Evolutionary conservation across 2,888 invertebrate species (phyloP), one percentile per base, ranked within the genome.

Genomic region (Mythimna albipuncta): DNA sequence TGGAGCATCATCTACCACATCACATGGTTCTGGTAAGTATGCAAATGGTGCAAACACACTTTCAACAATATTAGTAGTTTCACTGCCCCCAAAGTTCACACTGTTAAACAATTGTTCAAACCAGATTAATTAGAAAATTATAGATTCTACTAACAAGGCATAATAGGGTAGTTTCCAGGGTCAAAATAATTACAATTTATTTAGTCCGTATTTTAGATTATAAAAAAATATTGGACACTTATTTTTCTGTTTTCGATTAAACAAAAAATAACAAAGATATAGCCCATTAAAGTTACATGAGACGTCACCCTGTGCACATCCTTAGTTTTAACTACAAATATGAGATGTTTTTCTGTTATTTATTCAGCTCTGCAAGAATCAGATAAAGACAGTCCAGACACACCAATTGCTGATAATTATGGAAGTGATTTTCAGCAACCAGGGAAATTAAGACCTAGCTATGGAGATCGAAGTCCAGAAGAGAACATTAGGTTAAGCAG

Each of bases 1-100:
- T 79, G 94, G 94, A 57, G 94, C 95, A 63, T 94, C 95, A 41
- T 95, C 96, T 44, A 95, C 94, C n/a, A 94, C 95, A 58, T 95
- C 95, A 26, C 93, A 94, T 87, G 94, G 94, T 57, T 95, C 95
- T 82, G 92, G 96, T 96, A 74, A 82, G 87, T 83, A 55, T 7
- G 16, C 38, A 64, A 16, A 54, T 0, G 5, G 7, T 7, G 13
- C 19, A 59, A 61, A 71, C 26, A 21, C 6, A 13, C 11, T 47
- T 26, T 21, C n/a, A 71, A 44, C 2, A 19, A 35, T 71, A 21
- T 13, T 57, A 9, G 21, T 11, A 26, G 38, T 38, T n/a, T 32
- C 3, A n/a, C 6, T 38, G 19, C n/a, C 9, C 9, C 13, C 10
- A 11, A 69, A 19, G 16, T n/a, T 16, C 5, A 32, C 13, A 21